phyloP scores from a whole-genome alignment of 2,797 vertebrate species.

The Cyclopterus lumpus region DNA sequence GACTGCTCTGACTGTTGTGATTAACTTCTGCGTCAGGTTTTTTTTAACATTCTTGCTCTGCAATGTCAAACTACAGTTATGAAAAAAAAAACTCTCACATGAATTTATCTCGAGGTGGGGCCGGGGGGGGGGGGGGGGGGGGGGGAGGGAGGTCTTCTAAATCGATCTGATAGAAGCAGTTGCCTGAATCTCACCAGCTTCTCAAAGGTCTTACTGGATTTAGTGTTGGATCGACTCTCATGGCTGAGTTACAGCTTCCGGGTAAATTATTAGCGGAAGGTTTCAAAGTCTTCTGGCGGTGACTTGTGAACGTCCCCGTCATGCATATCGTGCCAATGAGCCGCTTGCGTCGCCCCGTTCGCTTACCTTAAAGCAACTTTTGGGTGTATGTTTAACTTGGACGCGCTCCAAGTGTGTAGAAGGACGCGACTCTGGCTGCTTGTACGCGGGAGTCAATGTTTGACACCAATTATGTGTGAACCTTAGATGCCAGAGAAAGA shows the following conservation, averaged over 20 bases:
- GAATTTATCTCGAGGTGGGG: too few species aligned
- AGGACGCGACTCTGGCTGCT: not conserved
- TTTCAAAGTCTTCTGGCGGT: constrained; percentile 50
- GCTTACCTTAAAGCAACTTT: constrained; percentile 36
- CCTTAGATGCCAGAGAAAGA: not conserved
- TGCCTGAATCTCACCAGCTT: not conserved
- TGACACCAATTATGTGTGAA: not conserved
- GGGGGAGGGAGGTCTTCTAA: too few species aligned
- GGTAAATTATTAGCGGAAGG: constrained; percentile 36
- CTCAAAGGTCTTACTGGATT: not conserved
- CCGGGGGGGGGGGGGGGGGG: too few species aligned
- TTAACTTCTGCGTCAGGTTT: not conserved
- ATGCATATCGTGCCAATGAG: constrained; percentile 1
- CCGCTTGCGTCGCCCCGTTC: not conserved
- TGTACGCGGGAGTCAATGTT: not conserved
- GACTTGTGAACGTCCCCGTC: not conserved
- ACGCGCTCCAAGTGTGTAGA: constrained; percentile 29
- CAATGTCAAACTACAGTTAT: not conserved
- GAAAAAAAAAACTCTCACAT: too few species aligned
- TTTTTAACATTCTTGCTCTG: not conserved
- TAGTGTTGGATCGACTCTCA: not conserved
- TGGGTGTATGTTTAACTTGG: constrained; percentile 51
- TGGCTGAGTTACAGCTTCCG: not conserved
- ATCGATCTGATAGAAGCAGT: not conserved
- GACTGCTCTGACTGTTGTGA: not conserved